A percentile compares a stretch with the other conserved stretches of the same genome.
Conservation (phyloP, 2,113 vertebrate genomes). For the Poecilia latipinna region DNA sequence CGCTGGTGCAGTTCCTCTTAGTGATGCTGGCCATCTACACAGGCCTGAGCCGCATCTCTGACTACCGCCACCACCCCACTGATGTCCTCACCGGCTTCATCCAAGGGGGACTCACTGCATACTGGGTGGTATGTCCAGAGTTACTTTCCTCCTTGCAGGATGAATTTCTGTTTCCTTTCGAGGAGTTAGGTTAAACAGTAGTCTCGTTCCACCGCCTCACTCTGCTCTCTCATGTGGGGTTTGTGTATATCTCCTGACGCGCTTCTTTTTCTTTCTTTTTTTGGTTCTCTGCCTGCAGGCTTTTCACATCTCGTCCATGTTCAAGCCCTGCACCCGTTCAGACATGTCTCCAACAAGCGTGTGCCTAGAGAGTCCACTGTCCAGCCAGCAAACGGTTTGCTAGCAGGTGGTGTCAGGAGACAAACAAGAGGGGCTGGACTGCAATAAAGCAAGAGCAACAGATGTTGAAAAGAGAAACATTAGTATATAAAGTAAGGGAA, state of each 20-base stretch:
- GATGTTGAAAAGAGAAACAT: conserved; percentile 14
- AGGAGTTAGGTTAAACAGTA: conserved; percentile 40
- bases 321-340: conserved; percentile 69
- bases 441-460: conserved; percentile 29
- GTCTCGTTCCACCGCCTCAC: background rate
- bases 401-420: conserved; percentile 64
- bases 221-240: conserved; percentile 41
- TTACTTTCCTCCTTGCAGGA: conserved; percentile 30
- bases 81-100: conserved; percentile 81
- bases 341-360: conserved; percentile 60
- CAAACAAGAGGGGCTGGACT: conserved; percentile 18
- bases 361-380: conserved; percentile 81
- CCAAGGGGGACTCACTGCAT: conserved; percentile 84
- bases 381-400: conserved; percentile 84
- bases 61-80: conserved; percentile 82
- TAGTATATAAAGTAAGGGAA: conserved; percentile 47
- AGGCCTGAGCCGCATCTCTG: conserved; percentile 80
- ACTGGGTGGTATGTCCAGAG: conserved; percentile 82
- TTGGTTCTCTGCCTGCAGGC: conserved; percentile 69
- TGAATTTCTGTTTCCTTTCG: conserved; percentile 34
- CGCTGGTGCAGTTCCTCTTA: conserved; percentile 82
- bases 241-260: conserved; percentile 44
- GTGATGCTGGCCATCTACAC: conserved; percentile 83
- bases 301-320: conserved; percentile 85
- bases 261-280: background rate